Evolutionary conservation across 92 coral and sea anemone genomes (phyloP).

Genomic region (Chrysogorgia sp.): DNA sequence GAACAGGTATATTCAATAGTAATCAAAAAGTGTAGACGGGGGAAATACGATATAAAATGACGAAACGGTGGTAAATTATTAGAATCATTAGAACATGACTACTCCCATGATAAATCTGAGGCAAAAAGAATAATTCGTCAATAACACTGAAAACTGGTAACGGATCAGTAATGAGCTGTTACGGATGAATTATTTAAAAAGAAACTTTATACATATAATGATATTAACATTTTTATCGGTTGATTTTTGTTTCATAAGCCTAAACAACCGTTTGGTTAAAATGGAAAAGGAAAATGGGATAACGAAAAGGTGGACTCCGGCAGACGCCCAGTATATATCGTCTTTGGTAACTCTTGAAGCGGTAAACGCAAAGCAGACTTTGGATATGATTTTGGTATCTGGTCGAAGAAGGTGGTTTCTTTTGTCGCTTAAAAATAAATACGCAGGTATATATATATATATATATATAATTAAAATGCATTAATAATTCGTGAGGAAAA

Average conservation of each 20-base stretch:
- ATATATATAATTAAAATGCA: no score
- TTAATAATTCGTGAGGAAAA: no score
- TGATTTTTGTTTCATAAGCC: no score
- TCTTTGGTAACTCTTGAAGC: conserved; percentile 47
- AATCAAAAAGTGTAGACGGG: no score
- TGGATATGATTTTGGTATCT: conserved; percentile 56
- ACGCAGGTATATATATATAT: no score
- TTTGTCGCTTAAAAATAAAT: conserved; percentile 56
- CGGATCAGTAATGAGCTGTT: background rate
- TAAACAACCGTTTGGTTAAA: conserved; percentile 41
- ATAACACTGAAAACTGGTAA: no score
- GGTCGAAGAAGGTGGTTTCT: conserved; percentile 72
- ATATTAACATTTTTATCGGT: no score
- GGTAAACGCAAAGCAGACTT: conserved; percentile 50
- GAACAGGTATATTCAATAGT: no score
- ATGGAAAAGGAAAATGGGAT: conserved; percentile 49
- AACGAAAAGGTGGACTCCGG: conserved; percentile 55
- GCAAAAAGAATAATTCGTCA: background rate
- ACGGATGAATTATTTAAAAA: background rate
- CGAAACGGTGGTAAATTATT: no score
- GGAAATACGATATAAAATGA: no score
- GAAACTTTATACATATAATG: background rate
- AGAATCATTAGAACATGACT: no score
- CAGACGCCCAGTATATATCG: conserved; percentile 56
- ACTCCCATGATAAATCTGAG: conserved; percentile 4